Percentiles rank a stretch among this genome's conserved stretches.
Evolutionary conservation across 2,113 vertebrate genomes (phyloP).

Genomic region (Saguinus imperator): DNA sequence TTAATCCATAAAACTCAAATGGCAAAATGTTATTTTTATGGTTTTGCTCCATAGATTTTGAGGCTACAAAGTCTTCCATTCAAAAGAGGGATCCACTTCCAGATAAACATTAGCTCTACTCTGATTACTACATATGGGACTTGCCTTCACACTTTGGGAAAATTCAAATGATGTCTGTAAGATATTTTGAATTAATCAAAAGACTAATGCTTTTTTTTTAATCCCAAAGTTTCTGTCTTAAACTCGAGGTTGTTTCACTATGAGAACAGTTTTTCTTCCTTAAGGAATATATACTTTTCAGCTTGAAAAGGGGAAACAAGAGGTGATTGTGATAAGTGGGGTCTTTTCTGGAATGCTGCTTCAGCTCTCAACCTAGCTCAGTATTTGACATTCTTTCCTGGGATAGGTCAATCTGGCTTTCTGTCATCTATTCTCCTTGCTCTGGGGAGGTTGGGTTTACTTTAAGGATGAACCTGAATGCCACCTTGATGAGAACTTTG

Average conservation of each 20-base stretch:
- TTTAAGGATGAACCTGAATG: slow-evolving; percentile 26
- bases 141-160: not conserved
- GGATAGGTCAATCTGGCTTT: not conserved
- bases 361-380: not conserved
- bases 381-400: not conserved
- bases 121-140: not conserved
- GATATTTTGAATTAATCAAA: not conserved
- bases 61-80: not conserved
- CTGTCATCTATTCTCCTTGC: not conserved
- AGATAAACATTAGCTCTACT: not conserved
- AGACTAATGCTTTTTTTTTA: not conserved
- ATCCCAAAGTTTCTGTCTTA: not conserved
- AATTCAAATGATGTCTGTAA: not conserved
- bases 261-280: not conserved
- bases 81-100: not conserved
- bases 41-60: not conserved
- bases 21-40: not conserved
- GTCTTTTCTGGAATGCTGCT: not conserved
- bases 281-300: not conserved
- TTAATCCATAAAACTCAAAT: not conserved
- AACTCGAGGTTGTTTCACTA: not conserved
- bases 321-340: not conserved
- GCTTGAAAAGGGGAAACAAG: not conserved
- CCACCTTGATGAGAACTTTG: not conserved
- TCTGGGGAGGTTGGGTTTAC: not conserved